Evolutionary conservation across 2,113 vertebrate species (phyloP).

Genomic region (Corythornis cristatus): DNA sequence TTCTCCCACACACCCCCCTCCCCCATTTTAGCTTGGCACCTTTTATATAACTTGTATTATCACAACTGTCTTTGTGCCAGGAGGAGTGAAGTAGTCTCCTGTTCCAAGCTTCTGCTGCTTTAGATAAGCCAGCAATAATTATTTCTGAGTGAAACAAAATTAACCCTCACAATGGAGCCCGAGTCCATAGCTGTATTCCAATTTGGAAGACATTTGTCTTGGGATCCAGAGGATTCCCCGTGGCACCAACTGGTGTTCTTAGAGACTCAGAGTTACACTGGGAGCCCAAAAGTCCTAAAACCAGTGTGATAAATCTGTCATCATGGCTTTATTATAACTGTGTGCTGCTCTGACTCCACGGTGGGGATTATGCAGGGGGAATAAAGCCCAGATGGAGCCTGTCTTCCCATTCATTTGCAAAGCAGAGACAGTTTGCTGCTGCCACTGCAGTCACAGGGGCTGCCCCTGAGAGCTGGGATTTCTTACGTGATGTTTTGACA

Average conservation of each 20-base stretch:
- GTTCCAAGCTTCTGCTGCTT: conserved; percentile 69
- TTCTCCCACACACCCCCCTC: background rate
- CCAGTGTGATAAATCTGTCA: background rate
- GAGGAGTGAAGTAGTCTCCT: conserved; percentile 60
- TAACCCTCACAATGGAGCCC: conserved; percentile 55
- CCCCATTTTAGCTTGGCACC: background rate
- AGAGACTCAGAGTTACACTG: background rate
- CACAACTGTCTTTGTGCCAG: conserved; percentile 59
- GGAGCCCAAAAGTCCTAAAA: background rate
- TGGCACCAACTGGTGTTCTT: background rate
- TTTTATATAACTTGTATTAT: conserved; percentile 60
- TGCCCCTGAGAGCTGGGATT: background rate
- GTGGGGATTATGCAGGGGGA: background rate
- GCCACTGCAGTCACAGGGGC: background rate
- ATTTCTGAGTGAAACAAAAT: conserved; percentile 63
- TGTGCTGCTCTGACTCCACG: background rate
- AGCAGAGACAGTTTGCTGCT: background rate
- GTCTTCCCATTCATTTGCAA: background rate
- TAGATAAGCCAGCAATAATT: conserved; percentile 70
- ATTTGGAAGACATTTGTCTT: conserved; percentile 35
- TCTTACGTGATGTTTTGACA: background rate
- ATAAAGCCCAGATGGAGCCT: background rate
- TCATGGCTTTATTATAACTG: background rate
- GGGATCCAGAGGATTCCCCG: background rate
- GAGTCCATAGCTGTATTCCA: conserved; percentile 11